Evolutionary conservation across 2,113 vertebrate genomes (phyloP).

Genomic region (Ptilonorhynchus violaceus): DNA sequence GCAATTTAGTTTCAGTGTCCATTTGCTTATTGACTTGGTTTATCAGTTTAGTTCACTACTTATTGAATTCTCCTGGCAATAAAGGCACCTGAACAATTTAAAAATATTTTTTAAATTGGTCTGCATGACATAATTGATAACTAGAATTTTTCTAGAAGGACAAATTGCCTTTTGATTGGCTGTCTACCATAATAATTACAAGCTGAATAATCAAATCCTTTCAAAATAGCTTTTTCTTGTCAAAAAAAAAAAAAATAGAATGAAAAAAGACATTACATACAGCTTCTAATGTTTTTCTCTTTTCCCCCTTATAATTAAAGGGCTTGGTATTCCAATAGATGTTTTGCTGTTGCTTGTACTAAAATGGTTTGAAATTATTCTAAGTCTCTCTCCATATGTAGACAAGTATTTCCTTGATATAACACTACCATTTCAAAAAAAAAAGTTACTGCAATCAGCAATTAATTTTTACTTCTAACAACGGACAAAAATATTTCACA

Average conservation of each 20-base stretch:
- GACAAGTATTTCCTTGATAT: not conserved
- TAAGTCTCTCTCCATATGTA: not conserved
- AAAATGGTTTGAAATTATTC: not conserved
- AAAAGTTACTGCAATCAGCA: not conserved
- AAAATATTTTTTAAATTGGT: not conserved
- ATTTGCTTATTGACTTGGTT: not conserved
- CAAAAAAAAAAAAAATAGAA: conserved; percentile 43
- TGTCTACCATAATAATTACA: conserved; percentile 34
- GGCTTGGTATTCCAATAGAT: not conserved
- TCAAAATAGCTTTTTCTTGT: conserved; percentile 25
- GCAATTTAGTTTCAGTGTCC: not conserved
- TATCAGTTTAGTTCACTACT: conserved; percentile 17
- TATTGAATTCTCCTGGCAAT: not conserved
- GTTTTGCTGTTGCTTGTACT: not conserved
- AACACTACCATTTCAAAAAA: not conserved
- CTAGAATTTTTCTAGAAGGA: conserved; percentile 43
- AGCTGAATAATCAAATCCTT: conserved; percentile 42
- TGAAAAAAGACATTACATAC: conserved; percentile 27
- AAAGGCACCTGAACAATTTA: conserved; percentile 11
- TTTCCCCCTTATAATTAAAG: conserved; percentile 14
- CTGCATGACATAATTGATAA: conserved; percentile 32
- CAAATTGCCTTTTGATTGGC: conserved; percentile 52
- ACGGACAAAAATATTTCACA: not conserved
- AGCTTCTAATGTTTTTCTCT: not conserved
- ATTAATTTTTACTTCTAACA: not conserved